A percentile compares a stretch with the other conserved stretches of the same genome.
phyloP scores from a whole-genome alignment of 2,888 invertebrate genomes.

The Pyrrhia umbra region DNA sequence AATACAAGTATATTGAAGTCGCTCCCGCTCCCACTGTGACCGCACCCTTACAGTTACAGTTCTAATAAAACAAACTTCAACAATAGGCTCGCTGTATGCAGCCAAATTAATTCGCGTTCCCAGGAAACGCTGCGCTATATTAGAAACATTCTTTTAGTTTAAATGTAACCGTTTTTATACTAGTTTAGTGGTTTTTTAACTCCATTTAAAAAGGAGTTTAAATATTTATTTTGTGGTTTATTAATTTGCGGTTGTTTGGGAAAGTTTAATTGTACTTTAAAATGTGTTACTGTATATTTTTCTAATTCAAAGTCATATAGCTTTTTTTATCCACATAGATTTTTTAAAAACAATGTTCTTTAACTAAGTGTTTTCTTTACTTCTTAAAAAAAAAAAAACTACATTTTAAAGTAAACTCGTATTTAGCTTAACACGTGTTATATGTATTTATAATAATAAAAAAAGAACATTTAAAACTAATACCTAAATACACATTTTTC shows the following conservation, averaged over 20 bases:
- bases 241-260: no score
- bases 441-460: neutral
- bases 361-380: no score
- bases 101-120: slow-evolving; percentile 11
- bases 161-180: neutral
- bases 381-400: no score
- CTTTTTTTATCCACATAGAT: no score
- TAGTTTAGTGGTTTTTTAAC: neutral
- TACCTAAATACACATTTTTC: slow-evolving; percentile 9
- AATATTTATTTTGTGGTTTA: no score
- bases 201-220: neutral
- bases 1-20: no score
- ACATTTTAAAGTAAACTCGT: no score
- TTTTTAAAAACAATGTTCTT: no score
- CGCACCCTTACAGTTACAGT: slow-evolving; percentile 11
- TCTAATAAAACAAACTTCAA: slow-evolving; percentile 20
- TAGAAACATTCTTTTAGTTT: neutral
- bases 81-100: slow-evolving; percentile 12
- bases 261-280: no score
- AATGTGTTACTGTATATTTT: no score
- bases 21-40: neutral
- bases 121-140: neutral
- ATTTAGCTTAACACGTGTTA: no score
- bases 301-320: no score
- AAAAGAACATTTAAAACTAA: neutral